A percentile compares a stretch with the other conserved stretches of the same genome.
phyloP scores from a whole-genome alignment of 2,113 vertebrate species.

The Orthonyx spaldingii region DNA sequence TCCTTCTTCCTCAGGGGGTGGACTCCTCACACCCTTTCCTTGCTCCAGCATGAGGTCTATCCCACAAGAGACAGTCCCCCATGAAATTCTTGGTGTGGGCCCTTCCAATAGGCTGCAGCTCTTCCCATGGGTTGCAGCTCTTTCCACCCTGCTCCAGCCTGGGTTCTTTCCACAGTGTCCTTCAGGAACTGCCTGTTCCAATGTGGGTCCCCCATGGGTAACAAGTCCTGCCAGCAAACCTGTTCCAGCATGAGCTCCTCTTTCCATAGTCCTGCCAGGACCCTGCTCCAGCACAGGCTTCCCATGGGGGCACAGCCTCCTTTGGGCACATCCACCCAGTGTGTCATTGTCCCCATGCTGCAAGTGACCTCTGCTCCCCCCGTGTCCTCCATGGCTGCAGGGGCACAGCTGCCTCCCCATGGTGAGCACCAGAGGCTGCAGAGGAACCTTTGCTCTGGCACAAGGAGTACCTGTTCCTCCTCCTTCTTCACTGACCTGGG shows the following conservation, averaged over 20 bases:
- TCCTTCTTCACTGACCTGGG: too few relatives aligned
- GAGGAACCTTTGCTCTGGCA: background rate
- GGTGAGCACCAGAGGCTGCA: background rate
- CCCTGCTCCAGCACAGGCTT: background rate
- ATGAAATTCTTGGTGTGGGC: background rate
- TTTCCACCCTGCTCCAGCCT: background rate
- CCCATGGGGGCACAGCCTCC: fast-evolving
- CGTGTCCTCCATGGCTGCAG: fast-evolving
- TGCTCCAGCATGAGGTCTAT: background rate
- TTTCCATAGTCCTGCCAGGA: background rate
- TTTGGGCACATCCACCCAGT: fast-evolving
- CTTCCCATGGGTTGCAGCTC: background rate
- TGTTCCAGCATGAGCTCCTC: background rate
- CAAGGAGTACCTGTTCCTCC: background rate
- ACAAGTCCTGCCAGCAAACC: background rate
- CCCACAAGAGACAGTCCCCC: background rate
- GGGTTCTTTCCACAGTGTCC: background rate
- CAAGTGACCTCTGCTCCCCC: too few relatives aligned
- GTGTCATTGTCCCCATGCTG: fast-evolving
- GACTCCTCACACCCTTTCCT: background rate
- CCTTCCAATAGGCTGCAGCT: background rate
- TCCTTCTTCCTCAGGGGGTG: background rate
- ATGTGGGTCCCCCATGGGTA: fast-evolving
- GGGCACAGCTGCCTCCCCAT: background rate
- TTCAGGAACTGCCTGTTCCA: background rate